Evolutionary conservation across 2,888 invertebrate genomes (phyloP).

Genomic region (Stenolophus ochropezus): DNA sequence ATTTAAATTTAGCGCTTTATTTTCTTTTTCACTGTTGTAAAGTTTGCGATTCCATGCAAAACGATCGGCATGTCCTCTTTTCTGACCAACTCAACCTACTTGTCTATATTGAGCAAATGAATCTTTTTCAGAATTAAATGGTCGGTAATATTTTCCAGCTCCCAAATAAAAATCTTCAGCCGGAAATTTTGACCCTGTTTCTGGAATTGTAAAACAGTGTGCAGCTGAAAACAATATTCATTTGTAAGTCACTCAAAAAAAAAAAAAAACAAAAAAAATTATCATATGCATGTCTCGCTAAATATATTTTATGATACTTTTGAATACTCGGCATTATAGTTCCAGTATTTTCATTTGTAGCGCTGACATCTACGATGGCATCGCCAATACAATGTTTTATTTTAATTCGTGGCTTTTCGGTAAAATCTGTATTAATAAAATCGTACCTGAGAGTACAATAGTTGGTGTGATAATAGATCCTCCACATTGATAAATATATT

Average conservation of each 20-base stretch:
- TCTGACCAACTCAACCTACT: conserved; percentile 8
- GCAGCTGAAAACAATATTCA: conserved; percentile 19
- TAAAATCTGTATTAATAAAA: not conserved
- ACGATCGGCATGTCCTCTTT: no score
- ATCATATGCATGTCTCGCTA: not conserved
- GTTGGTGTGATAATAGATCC: not conserved
- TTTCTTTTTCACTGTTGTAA: no score
- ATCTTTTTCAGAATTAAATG: not conserved
- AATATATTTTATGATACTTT: not conserved
- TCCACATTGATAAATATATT: not conserved
- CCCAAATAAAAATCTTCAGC: conserved; percentile 20
- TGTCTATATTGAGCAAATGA: not conserved
- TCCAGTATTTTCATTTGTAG: no score
- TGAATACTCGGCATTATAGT: not conserved
- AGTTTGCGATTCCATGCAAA: no score
- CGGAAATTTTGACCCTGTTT: not conserved
- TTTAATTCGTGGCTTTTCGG: no score
- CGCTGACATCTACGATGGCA: no score
- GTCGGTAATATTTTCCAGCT: conserved; percentile 49
- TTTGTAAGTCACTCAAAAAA: not conserved
- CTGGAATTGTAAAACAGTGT: conserved; percentile 38
- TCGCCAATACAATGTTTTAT: no score
- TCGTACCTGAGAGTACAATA: not conserved
- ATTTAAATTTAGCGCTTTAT: no score
- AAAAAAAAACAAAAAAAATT: not conserved